Evolutionary conservation across 2,888 invertebrate genomes (phyloP).

Genomic region (Drosophila atroscutellata): DNA sequence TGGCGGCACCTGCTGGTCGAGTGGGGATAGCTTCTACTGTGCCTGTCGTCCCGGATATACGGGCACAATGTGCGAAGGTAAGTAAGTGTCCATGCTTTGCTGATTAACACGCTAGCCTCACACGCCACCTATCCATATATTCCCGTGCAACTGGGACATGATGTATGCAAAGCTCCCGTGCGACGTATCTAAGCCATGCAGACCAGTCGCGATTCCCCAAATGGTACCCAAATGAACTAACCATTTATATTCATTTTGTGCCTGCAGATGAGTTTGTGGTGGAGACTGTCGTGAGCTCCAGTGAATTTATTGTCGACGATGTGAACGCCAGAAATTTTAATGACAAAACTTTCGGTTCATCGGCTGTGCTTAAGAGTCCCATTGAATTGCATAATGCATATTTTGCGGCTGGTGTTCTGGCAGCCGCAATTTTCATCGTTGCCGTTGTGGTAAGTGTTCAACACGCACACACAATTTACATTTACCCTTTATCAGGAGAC

Average conservation of each 20-base stretch:
- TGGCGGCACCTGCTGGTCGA: slow-evolving; percentile 92
- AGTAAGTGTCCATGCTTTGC: slow-evolving; percentile 82
- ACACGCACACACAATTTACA: slow-evolving; percentile 18
- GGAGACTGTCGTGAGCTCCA: slow-evolving; percentile 87
- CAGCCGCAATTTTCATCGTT: slow-evolving; percentile 90
- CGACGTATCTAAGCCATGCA: slow-evolving; percentile 7
- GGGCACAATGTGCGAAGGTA: slow-evolving; percentile 92
- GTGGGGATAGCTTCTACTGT: slow-evolving; percentile 91
- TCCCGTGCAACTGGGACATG: slow-evolving; percentile 16
- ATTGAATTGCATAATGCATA: slow-evolving; percentile 91
- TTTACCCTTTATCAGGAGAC: slow-evolving; percentile 20
- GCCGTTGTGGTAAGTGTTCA: slow-evolving; percentile 88
- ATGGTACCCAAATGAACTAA: slow-evolving; percentile 29
- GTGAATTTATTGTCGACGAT: slow-evolving; percentile 85
- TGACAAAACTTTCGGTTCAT: slow-evolving; percentile 85
- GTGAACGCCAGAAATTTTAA: slow-evolving; percentile 85
- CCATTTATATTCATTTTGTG: slow-evolving; percentile 50
- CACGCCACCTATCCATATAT: background rate
- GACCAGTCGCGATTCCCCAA: slow-evolving; percentile 6
- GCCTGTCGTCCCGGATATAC: slow-evolving; percentile 92
- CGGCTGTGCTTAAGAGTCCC: slow-evolving; percentile 85
- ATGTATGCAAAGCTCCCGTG: slow-evolving; percentile 26
- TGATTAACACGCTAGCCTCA: slow-evolving; percentile 39
- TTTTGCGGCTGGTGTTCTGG: slow-evolving; percentile 91
- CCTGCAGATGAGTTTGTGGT: slow-evolving; percentile 89